These are phyloP conservation scores for Pseudomugil tenellus DNA, from an alignment of 2,797 vertebrate species.

Conservation along the genomic window DNA sequence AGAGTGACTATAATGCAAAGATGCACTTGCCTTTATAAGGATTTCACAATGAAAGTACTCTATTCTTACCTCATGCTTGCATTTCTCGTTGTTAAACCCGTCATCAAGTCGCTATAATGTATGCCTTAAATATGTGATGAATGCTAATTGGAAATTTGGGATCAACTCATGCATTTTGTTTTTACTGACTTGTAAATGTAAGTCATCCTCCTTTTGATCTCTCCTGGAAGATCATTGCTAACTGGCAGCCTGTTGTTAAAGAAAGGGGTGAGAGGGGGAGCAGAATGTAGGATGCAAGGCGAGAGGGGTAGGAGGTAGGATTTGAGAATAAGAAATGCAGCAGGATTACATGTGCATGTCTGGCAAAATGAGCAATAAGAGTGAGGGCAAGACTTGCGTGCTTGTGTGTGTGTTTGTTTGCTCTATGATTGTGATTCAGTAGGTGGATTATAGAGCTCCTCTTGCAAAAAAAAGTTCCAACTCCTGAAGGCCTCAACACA, in stretches of 20 bases:
- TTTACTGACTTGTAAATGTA: constrained; percentile 31
- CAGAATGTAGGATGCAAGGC: constrained; percentile 31
- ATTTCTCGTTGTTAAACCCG: neutral
- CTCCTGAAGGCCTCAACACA: constrained; percentile 61
- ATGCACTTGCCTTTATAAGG: constrained; percentile 13
- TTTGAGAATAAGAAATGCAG: constrained; percentile 36
- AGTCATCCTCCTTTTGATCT: constrained; percentile 52
- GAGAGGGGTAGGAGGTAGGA: constrained; percentile 34
- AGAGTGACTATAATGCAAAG: constrained; percentile 26
- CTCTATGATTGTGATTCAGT: constrained; percentile 61
- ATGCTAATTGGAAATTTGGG: constrained; percentile 31
- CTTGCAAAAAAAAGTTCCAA: constrained; percentile 38
- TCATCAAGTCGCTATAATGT: constrained; percentile 8
- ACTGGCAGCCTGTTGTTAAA: constrained; percentile 34
- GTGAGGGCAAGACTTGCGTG: constrained; percentile 37
- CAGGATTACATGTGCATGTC: constrained; percentile 61
- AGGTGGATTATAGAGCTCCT: constrained; percentile 68
- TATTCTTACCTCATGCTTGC: neutral
- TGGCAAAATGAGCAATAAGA: constrained; percentile 53
- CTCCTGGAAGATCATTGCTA: constrained; percentile 46
- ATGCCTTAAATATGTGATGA: constrained; percentile 38
- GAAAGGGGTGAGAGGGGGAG: constrained; percentile 14
- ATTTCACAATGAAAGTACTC: constrained; percentile 27
- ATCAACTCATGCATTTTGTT: constrained; percentile 44
- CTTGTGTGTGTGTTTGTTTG: constrained; percentile 56